Evolutionary conservation across 2,113 vertebrate species (phyloP), one percentile per base, ranked within the genome.

Genomic region (Heteronetta atricapilla): DNA sequence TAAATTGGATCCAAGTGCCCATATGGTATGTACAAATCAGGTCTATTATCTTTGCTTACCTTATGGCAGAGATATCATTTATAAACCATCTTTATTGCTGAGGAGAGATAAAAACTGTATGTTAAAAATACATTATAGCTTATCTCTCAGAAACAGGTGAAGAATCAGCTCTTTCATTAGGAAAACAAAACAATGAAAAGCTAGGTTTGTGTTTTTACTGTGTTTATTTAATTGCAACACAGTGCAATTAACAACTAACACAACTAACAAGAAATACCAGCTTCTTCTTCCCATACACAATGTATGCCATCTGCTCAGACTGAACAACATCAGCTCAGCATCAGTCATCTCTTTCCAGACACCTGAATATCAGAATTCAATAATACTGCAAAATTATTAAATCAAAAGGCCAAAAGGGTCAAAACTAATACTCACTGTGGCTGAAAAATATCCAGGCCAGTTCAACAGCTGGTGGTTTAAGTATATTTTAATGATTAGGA

Each of bases 21-120:
- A 96, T 97, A 95, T 97, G 97, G 59, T 96, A 48, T 42, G 62
- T 96, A 89, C 96, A 98, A 97, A 98, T 98, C 96, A 97, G 87
- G 60, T 91, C 94, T 96, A 95, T 97, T 98, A 97, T 95, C 89
- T 95, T 96, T 82, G 38, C 62, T 96, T 90, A 88, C 96, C 95
- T 95, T 97, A 93, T 96, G 95, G 94, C 40, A 95, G 91, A 94
- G 74, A 92, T 96, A 96, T 70, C 11, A 82, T 40, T 80, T 95
- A 89, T 87, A 96, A 97, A 80, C 52, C 50, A 79, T 89, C 82
- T 96, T 96, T 59, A 94, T 78, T 83, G 72, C 72, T 79, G 77
- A 95, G 58, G 29, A 96, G 86, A 97, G 92, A 97, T 85, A 97
- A 96, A 96, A 97, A 79, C 34, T 94, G 25, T 80, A 2, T 68